Conservation (phyloP, 1,140 invertebrate species). For the Anastrepha obliqua region DNA sequence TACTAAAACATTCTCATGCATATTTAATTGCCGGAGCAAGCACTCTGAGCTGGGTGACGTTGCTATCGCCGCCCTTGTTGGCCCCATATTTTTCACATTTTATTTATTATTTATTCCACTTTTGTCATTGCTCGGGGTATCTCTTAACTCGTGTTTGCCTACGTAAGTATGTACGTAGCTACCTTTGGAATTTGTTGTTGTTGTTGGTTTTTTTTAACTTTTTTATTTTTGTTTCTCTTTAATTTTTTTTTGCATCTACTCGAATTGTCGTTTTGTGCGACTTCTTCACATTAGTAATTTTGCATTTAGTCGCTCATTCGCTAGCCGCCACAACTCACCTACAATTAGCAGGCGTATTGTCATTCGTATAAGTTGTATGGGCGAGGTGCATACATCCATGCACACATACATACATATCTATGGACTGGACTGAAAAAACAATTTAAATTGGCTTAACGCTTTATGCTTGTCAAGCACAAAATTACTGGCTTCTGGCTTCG, state of each 20-base stretch:
- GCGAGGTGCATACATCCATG: no score
- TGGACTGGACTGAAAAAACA: no score
- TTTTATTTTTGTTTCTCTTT: neutral
- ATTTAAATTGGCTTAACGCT: no score
- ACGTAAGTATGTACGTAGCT: neutral
- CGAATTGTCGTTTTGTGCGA: neutral
- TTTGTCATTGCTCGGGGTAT: constrained; percentile 7
- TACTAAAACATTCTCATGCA: no score
- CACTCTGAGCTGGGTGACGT: neutral
- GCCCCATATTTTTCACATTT: neutral
- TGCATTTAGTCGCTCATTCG: constrained; percentile 4
- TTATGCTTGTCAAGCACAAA: no score
- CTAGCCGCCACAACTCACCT: neutral
- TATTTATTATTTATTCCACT: constrained; percentile 2
- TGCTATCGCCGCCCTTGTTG: neutral
- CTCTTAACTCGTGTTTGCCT: neutral
- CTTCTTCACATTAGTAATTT: neutral
- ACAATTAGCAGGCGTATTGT: constrained; percentile 1
- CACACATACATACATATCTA: no score
- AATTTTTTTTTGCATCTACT: neutral
- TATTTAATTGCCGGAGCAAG: neutral
- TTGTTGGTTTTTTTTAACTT: no score
- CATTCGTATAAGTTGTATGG: neutral
- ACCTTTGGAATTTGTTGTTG: neutral
- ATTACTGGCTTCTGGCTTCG: no score